Evolutionary conservation across 2,113 vertebrate genomes (phyloP), one percentile per base, ranked within the genome.

Genomic region (Corythornis cristatus): DNA sequence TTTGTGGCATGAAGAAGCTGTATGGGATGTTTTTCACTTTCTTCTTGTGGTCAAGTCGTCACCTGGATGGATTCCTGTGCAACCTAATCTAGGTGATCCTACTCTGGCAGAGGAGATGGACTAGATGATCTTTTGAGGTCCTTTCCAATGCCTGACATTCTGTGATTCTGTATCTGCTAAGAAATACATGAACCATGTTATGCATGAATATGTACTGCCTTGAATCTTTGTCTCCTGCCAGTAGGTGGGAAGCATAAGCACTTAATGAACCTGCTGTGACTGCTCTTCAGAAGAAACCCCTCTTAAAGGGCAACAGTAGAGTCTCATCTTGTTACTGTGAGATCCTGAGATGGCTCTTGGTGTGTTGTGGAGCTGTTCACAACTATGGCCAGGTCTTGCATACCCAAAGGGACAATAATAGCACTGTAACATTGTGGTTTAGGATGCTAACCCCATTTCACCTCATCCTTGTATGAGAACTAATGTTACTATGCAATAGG

Each of bases 401-500:
- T 35, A 5, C 16, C 19, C 11, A n/a, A 37, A 54, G 12, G 8
- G 29, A 62, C 15, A 23, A 2, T 74, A 14, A 15, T 66, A 25
- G 35, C 31, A 17, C 31, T 62, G 73, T 43, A 66, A 3, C 42
- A 7, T 79, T 8, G 6, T 13, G 5, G 16, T 25, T 74, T 77
- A 29, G 15, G 29, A 45, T 1, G 6, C n/a, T 28, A 71, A 77
- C 15, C 29, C 35, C 76, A 8, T 46, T 89, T 56, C 3, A 2
- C 35, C 26, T 82, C 25, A 16, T 46, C 29, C 13, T 68, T 73
- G 17, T 29, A 29, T 31, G 33, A 87, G 25, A 66, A 35, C 5
- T 56, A 16, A 46, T 0, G 1, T 40, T 45, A 26, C 8, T n/a
- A 4, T 68, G 29, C 8, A 46, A 6, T n/a, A 50, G 23, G 15